Base-by-base conservation (phyloP, 2,113 vertebrate species). In the Oophaga pumilio region DNA sequence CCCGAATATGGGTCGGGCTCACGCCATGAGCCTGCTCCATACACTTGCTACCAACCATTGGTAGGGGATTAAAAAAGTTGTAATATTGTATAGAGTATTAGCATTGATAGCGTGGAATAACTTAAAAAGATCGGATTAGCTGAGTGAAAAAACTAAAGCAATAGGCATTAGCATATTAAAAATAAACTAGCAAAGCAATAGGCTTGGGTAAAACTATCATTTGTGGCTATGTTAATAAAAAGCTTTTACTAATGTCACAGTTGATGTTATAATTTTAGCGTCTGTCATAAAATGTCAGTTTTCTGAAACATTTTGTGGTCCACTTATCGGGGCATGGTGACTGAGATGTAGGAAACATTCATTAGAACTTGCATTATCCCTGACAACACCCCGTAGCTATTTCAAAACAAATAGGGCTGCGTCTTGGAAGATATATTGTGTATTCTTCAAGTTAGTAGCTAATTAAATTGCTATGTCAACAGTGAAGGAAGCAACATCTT, bases 391-490 rank as follows among this genome's bases (percentile, higher is more conserved):
- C 68, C 14, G 22, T 26, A 76, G 18, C 83, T 74, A 85, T 74
- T 57, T 73, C 62, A 50, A 76, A 77, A 26, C 57, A 57, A 77
- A 18, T 22, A 66, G 53, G 26, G 7, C 53, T 74, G 78, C 28
- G 43, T n/a, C 57, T 82, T 66, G 49, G 22, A 57, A 81, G 86
- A 87, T 87, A 87, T 62, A 82, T n/a, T 4, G 56, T 60, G 57
- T 73, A 73, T 73, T 87, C 85, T 73, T n/a, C 43, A 56, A 22
- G 15, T 82, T 62, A 24, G 53, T n/a, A 69, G 86, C 71, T 87
- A 26, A 82, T 73, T 80, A 80, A 68, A 57, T 60, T 74, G 77
- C 68, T 81, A 74, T 81, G 52, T 81, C 76, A 87, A 57, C 52
- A 52, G 71, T 12, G 17, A 81, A 59, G 49, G 80, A 82, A 82